Evolutionary conservation across 2,113 vertebrate species (phyloP).

Genomic region (Ursus arctos): DNA sequence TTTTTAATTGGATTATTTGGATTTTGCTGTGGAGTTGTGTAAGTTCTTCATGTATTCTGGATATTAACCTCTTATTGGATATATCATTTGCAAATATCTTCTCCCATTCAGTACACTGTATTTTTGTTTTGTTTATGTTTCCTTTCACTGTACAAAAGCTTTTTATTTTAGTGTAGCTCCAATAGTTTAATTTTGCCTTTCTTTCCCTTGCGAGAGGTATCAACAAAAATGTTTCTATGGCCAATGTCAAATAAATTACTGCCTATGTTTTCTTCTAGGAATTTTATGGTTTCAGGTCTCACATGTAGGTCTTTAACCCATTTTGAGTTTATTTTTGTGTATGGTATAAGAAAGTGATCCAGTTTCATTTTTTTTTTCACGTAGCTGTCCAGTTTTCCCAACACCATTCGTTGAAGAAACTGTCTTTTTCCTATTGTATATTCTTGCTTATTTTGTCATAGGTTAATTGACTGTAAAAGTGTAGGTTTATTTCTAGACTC

Average conservation of each 20-base stretch:
- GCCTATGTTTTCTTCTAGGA: background rate
- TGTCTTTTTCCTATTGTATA: background rate
- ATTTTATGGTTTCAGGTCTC: background rate
- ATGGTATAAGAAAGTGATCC: background rate
- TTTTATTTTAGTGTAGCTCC: background rate
- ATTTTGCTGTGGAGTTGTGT: background rate
- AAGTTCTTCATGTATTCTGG: background rate
- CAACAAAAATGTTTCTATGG: background rate
- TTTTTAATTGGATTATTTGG: background rate
- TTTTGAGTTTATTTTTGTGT: background rate
- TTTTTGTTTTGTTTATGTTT: background rate
- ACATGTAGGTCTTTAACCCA: background rate
- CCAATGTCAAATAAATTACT: background rate
- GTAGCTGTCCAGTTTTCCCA: background rate
- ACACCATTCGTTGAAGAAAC: background rate
- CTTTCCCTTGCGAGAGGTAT: background rate
- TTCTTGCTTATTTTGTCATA: background rate
- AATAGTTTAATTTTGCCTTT: background rate
- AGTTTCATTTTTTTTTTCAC: background rate
- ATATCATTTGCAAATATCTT: background rate
- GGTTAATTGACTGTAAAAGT: background rate
- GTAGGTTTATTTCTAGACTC: background rate
- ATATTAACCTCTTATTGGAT: background rate
- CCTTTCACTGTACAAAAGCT: background rate
- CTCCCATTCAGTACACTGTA: background rate